Conservation (phyloP, 2,797 vertebrate genomes). For the Fistularia commersonii region DNA sequence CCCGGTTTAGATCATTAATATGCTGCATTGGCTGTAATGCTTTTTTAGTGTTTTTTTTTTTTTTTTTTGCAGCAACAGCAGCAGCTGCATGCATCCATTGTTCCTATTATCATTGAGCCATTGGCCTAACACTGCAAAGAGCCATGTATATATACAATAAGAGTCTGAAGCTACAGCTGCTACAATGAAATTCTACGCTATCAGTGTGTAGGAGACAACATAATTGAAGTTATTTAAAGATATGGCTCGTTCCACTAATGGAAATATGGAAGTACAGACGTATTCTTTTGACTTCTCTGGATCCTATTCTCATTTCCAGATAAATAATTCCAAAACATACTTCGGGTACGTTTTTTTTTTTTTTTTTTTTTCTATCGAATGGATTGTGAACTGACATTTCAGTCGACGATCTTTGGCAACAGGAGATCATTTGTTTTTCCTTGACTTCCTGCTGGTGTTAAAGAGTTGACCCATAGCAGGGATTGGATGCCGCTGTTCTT, state of each 20-base stretch:
- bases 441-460: slow-evolving; percentile 8
- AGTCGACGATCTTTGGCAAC: no score
- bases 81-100: slow-evolving; percentile 16
- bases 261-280: no score
- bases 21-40: background rate
- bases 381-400: slow-evolving; percentile 8
- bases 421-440: no score
- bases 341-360: no score
- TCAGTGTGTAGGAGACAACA: slow-evolving; percentile 25
- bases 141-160: slow-evolving; percentile 6
- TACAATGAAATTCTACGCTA: slow-evolving; percentile 24
- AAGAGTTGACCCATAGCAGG: no score
- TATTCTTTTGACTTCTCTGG: no score
- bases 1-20: slow-evolving; percentile 21
- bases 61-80: background rate
- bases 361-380: no score
- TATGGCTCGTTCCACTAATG: background rate
- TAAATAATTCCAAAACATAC: no score
- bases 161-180: slow-evolving; percentile 5
- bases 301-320: no score
- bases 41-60: background rate
- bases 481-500: no score
- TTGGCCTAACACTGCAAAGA: slow-evolving; percentile 19
- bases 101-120: slow-evolving; percentile 22
- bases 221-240: slow-evolving; percentile 44